Percentiles rank a stretch among this genome's conserved stretches.
phyloP scores from a whole-genome alignment of 2,888 invertebrate genomes.

The Drosophila robusta region DNA sequence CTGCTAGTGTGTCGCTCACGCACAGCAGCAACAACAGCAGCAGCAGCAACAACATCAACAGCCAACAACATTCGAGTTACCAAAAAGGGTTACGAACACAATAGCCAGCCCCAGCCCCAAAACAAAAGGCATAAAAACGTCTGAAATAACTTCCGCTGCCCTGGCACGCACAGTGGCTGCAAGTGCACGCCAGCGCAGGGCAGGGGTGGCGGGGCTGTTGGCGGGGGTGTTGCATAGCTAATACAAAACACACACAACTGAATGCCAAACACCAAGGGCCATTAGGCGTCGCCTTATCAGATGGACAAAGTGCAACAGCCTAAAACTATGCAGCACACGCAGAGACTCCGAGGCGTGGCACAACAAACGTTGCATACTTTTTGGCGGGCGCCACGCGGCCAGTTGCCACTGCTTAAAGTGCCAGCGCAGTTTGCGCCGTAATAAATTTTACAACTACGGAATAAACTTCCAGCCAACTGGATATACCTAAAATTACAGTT shows the following conservation, averaged over 20 bases:
- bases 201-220: background rate
- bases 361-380: constrained; percentile 44
- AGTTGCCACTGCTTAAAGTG: constrained; percentile 38
- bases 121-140: constrained; percentile 76
- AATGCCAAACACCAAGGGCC: constrained; percentile 58
- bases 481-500: background rate
- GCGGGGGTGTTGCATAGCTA: constrained; percentile 46
- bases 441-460: constrained; percentile 11
- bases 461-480: background rate
- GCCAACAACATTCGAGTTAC: constrained; percentile 26
- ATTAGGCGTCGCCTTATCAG: constrained; percentile 69
- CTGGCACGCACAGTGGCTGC: constrained; percentile 56
- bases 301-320: constrained; percentile 75
- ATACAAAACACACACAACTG: constrained; percentile 42
- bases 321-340: constrained; percentile 65
- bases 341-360: constrained; percentile 14
- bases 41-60: background rate
- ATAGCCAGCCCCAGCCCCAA: constrained; percentile 46
- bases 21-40: constrained; percentile 32
- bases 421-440: background rate
- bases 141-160: constrained; percentile 74
- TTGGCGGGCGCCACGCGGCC: constrained; percentile 26
- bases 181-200: no score
- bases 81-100: constrained; percentile 64
- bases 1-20: constrained; percentile 35